Conservation (phyloP, 2,113 vertebrate genomes). For the Motacilla tschutschensis region DNA sequence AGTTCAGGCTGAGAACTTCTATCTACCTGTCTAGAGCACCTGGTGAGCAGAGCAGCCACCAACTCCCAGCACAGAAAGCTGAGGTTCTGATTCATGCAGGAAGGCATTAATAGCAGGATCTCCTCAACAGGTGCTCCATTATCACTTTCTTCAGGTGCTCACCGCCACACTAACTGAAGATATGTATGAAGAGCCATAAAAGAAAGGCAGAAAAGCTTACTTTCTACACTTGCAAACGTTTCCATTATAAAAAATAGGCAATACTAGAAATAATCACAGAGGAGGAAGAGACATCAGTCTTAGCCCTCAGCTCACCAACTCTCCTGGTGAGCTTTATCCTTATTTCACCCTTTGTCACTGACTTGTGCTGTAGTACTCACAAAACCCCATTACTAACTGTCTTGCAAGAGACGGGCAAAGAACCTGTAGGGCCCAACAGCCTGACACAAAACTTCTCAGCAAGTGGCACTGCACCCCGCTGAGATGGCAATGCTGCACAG, state of each 20-base stretch:
- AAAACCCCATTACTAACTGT: not conserved
- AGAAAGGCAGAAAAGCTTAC: not conserved
- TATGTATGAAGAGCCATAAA: not conserved
- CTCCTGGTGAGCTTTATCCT: not conserved
- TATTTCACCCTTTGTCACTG: not conserved
- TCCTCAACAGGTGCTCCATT: not conserved
- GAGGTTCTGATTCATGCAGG: not conserved
- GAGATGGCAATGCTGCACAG: not conserved
- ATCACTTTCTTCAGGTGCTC: not conserved
- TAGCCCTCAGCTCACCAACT: not conserved
- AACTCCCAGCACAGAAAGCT: not conserved
- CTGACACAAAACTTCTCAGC: not conserved
- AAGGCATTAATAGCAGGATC: not conserved
- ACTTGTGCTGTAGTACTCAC: not conserved
- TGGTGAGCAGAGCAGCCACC: not conserved
- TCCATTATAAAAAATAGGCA: not conserved
- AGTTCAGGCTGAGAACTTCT: not conserved
- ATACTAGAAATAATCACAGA: not conserved
- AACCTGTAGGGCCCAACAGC: not conserved
- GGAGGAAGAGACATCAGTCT: not conserved
- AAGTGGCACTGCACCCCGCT: not conserved
- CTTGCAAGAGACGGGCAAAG: not conserved
- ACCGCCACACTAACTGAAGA: not conserved
- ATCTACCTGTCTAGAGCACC: not conserved
- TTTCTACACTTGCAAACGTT: not conserved